Evolutionary conservation across 2,888 invertebrate species (phyloP), one percentile per base, ranked within the genome.

Genomic region (Philopedon plagiatum): DNA sequence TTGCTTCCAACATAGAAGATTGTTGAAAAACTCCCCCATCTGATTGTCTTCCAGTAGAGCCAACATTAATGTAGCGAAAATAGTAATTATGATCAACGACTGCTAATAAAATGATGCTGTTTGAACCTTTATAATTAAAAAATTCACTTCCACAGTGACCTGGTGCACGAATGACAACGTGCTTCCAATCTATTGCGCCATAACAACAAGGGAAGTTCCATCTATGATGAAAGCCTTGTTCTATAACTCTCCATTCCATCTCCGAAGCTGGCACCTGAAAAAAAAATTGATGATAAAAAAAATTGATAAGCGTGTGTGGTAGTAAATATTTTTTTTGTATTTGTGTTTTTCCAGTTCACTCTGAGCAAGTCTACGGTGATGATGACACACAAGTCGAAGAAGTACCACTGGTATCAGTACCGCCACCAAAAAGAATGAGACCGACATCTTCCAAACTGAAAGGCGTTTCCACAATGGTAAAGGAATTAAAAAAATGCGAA

Each of bases 41-140:
- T 58, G 37, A 58, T 8, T 58, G 39, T 37, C 58, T 37, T 39
- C 39, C 58, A 58, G 19, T 37, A 37, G 39, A 58, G 9, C 39
- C 58, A 58, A 58, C 37, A 58, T 58, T 58, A 37, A 58, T 37
- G 23, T 58, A 58, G 37, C 37, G 58, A n/a, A 58, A 58, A 58
- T 5, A 58, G 11, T 58, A 58, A 58, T 37, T 19, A 37, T 58
- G 39, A 37, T 37, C 19, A 37, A 58, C 19, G 32, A 57, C 57
- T 32, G 58, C 58, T 58, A 58, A 37, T 32, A 58, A 58, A 37
- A 58, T 58, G 2, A 58, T 58, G 21, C 37, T 39, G 18, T 37
- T 58, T 19, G 37, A 37, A 18, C 41, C 23, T 21, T 58, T 37
- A 58, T 37, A 58, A 39, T 58, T 57, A 29, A 51, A 51, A 57